Conservation (phyloP, 2,888 invertebrate species). For the Stenolophus ochropezus region DNA sequence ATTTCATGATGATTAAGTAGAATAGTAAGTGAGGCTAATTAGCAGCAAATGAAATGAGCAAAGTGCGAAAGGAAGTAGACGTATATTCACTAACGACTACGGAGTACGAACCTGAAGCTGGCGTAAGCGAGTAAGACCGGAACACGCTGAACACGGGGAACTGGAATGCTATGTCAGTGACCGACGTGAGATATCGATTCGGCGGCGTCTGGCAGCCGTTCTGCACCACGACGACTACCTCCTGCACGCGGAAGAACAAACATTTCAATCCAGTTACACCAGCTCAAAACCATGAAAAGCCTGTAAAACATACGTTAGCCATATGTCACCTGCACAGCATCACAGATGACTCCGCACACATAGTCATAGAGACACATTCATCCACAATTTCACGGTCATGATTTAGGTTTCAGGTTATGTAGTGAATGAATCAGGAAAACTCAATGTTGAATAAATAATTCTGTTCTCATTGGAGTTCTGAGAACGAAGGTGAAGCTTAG, state of each 20-base stretch:
- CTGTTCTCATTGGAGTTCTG: constrained; percentile 13
- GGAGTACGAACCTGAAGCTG: not conserved
- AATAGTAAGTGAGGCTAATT: constrained; percentile 5
- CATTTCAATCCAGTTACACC: constrained; percentile 24
- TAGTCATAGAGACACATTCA: constrained; percentile 1
- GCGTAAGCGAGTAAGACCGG: constrained; percentile 15
- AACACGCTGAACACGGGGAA: constrained; percentile 63
- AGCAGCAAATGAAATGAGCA: not conserved
- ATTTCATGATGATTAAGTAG: constrained; percentile 7
- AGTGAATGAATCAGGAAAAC: constrained; percentile 27
- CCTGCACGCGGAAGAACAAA: constrained; percentile 28
- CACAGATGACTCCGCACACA: constrained; percentile 39
- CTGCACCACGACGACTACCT: constrained; percentile 25
- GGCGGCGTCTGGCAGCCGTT: constrained; percentile 47
- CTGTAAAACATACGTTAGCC: constrained; percentile 35
- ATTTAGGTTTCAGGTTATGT: constrained; percentile 26
- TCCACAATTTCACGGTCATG: constrained; percentile 15
- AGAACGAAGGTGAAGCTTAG: constrained; percentile 15
- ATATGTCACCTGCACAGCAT: constrained; percentile 39
- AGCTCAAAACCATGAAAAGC: constrained; percentile 27
- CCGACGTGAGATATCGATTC: constrained; percentile 63
- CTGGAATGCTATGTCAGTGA: constrained; percentile 86
- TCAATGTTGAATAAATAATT: constrained; percentile 14
- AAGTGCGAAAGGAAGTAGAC: constrained; percentile 10
- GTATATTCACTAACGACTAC: constrained; percentile 19